phyloP scores from a whole-genome alignment of 2,888 invertebrate genomes.

The Drosophila picticornis region DNA sequence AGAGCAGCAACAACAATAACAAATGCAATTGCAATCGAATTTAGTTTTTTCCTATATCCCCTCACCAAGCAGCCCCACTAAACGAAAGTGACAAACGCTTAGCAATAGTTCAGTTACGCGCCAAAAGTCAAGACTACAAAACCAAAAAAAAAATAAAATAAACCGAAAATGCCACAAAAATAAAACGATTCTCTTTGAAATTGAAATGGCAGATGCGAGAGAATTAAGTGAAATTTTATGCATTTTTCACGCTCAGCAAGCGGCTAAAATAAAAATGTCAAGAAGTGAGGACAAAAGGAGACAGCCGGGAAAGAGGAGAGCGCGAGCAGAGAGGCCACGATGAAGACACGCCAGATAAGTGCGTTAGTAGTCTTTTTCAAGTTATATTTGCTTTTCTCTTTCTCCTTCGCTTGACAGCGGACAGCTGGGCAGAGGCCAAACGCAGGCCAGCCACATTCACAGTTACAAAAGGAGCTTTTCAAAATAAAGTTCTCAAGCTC shows the following conservation, averaged over 20 bases:
- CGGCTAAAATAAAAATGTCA: constrained; percentile 82
- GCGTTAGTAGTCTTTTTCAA: constrained; percentile 55
- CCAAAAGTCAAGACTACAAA: constrained; percentile 60
- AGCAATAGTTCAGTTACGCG: constrained; percentile 60
- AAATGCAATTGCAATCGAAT: constrained; percentile 55
- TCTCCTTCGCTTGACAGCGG: constrained; percentile 57
- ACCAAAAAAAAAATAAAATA: constrained; percentile 3
- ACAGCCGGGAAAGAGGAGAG: not conserved
- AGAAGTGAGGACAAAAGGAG: constrained; percentile 48
- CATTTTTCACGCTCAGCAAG: constrained; percentile 77
- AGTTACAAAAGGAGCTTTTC: constrained; percentile 38
- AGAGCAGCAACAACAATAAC: constrained; percentile 22
- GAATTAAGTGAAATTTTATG: constrained; percentile 83
- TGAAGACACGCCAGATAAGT: constrained; percentile 68
- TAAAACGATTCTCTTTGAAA: constrained; percentile 59
- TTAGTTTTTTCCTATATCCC: constrained; percentile 53
- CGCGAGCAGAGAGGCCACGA: constrained; percentile 22
- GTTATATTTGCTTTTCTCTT: constrained; percentile 34
- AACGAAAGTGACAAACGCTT: constrained; percentile 67
- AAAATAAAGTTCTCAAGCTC: constrained; percentile 70
- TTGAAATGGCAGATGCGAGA: constrained; percentile 64
- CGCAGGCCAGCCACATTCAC: constrained; percentile 12
- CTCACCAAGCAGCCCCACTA: not conserved
- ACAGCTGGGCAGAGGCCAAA: constrained; percentile 56
- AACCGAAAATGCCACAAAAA: constrained; percentile 1